Evolutionary conservation across 2,113 vertebrate genomes (phyloP).

Genomic region (Excalfactoria chinensis): DNA sequence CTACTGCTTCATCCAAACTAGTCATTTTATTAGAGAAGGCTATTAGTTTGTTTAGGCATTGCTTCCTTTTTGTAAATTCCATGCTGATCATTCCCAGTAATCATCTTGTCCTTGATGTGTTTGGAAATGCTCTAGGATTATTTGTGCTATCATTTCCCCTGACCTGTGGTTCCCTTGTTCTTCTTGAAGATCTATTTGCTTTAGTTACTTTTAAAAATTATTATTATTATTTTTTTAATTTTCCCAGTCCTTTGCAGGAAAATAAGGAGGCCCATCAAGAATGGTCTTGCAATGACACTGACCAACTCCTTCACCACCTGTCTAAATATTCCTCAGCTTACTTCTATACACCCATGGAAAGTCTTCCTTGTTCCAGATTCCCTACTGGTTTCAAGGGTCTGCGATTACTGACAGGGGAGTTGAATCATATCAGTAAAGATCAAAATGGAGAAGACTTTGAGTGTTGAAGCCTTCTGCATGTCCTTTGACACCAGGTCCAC

Average conservation of each 20-base stretch:
- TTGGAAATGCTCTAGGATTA: not conserved
- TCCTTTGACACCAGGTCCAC: not conserved
- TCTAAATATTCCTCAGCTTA: not conserved
- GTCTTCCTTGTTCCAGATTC: not conserved
- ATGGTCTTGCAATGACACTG: not conserved
- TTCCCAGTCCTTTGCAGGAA: not conserved
- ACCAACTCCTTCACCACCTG: not conserved
- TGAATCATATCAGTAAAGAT: not conserved
- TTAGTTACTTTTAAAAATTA: not conserved
- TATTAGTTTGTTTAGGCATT: not conserved
- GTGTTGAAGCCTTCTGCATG: not conserved
- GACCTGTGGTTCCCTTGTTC: not conserved
- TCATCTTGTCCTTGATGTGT: not conserved
- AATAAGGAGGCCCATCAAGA: not conserved
- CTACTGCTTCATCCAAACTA: not conserved
- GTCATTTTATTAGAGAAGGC: not conserved
- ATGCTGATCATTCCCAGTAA: not conserved
- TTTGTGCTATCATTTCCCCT: not conserved
- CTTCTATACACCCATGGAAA: not conserved
- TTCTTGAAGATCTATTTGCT: not conserved
- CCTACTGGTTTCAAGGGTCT: not conserved
- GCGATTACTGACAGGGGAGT: not conserved
- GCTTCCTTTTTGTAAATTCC: not conserved
- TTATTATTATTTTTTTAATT: not conserved
- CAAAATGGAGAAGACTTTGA: not conserved